A percentile compares a stretch with the other conserved stretches of the same genome.
These are phyloP conservation scores for Synaphobranchus kaupii DNA, from an alignment of 2,797 vertebrate genomes.

Conservation along the genomic window DNA sequence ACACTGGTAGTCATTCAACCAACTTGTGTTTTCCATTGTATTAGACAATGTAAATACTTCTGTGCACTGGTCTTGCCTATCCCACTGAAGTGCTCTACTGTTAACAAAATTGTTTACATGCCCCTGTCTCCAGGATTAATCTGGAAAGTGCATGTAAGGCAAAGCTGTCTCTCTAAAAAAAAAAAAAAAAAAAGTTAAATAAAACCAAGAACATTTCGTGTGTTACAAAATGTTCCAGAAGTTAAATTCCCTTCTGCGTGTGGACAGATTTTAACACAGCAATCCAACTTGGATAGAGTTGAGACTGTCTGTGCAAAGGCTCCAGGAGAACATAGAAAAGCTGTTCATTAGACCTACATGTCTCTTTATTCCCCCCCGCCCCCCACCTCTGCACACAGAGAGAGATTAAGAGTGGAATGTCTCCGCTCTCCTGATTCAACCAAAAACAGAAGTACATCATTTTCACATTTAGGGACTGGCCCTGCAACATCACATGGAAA, in stretches of 20 bases:
- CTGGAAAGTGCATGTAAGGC: slow-evolving; percentile 11
- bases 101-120: slow-evolving; percentile 10
- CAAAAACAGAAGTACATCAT: slow-evolving; percentile 21
- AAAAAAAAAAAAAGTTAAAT: background rate
- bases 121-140: slow-evolving; percentile 23
- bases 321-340: background rate
- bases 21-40: slow-evolving; percentile 7
- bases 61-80: background rate
- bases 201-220: background rate
- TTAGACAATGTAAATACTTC: slow-evolving; percentile 8
- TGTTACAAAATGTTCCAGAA: slow-evolving; percentile 13
- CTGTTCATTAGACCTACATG: background rate
- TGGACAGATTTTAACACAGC: slow-evolving; percentile 20
- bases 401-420: background rate
- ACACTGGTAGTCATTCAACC: slow-evolving; percentile 5
- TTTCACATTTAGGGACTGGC: slow-evolving; percentile 32
- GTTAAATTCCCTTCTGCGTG: slow-evolving; percentile 20
- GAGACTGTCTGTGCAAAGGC: slow-evolving; percentile 11
- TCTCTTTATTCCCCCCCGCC: background rate
- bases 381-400: background rate
- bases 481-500: slow-evolving; percentile 44
- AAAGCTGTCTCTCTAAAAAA: background rate
- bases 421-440: background rate
- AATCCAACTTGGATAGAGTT: slow-evolving; percentile 31
- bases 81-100: background rate